These are phyloP conservation scores for Zoanthus sociatus DNA, from an alignment of 92 coral and sea anemone species.

Conservation along the genomic window DNA sequence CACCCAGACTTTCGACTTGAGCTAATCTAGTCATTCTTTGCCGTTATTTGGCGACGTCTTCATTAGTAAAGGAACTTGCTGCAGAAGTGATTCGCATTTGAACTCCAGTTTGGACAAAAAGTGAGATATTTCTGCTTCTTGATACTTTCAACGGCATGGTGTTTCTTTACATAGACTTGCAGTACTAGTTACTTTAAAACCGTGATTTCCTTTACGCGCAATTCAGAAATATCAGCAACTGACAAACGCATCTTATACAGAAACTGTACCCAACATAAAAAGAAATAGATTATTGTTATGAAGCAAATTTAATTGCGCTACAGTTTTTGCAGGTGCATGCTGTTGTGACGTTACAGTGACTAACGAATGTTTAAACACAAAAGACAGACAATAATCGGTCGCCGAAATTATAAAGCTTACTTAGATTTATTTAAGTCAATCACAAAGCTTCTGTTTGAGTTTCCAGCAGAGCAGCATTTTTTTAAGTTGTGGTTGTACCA, in stretches of 20 bases:
- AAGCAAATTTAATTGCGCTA: neutral
- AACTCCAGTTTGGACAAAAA: neutral
- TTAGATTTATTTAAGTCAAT: neutral
- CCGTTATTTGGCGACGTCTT: neutral
- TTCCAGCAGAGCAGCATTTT: neutral
- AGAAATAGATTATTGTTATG: neutral
- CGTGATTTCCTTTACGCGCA: neutral
- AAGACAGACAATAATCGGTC: neutral
- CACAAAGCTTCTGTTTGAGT: neutral
- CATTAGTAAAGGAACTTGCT: neutral
- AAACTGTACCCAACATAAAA: neutral
- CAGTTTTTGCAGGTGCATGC: neutral
- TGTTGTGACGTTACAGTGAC: neutral
- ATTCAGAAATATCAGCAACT: neutral
- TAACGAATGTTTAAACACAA: neutral
- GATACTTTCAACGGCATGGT: neutral
- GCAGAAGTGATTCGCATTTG: neutral
- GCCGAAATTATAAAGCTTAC: neutral
- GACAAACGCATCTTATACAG: neutral
- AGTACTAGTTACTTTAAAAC: neutral
- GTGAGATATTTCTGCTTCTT: neutral
- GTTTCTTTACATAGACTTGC: neutral
- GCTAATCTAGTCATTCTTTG: neutral
- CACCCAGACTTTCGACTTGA: no score
- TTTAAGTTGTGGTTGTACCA: neutral